Percentiles rank a stretch among this genome's conserved stretches.
Evolutionary conservation across 64 coral and sea anemone species (phyloP).

Genomic region (Actinia equina): DNA sequence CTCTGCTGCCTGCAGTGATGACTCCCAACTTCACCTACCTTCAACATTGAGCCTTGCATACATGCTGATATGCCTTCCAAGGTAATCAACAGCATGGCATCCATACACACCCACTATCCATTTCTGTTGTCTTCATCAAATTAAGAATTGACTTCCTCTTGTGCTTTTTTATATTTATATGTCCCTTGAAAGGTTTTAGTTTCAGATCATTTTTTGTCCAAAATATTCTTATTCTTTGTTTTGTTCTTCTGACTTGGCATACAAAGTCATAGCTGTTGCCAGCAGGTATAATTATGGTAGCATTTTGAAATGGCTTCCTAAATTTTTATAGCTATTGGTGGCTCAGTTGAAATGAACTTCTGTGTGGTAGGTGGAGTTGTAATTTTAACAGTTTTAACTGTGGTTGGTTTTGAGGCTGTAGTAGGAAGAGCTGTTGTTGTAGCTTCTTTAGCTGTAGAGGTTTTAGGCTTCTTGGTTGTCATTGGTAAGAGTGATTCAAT

Average conservation of each 20-base stretch:
- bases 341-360: background rate
- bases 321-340: conserved; percentile 5
- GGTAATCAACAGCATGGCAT: conserved; percentile 15
- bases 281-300: background rate
- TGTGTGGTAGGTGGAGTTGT: background rate
- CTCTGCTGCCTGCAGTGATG: too few relatives aligned
- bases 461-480: background rate
- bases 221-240: conserved; percentile 1
- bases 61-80: conserved; percentile 7
- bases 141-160: conserved; percentile 29
- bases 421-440: background rate
- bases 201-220: conserved; percentile 36
- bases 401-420: background rate
- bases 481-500: background rate
- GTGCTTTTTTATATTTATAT: background rate
- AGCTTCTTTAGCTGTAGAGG: background rate
- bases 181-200: background rate
- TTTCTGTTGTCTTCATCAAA: background rate
- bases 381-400: background rate
- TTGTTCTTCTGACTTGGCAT: conserved; percentile 34
- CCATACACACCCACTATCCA: conserved; percentile 44
- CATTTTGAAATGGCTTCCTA: conserved; percentile 35
- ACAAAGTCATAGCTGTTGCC: background rate
- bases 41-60: conserved; percentile 15
- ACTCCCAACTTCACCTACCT: too few relatives aligned